Base-by-base conservation (phyloP, 1,140 invertebrate genomes). In the Drosophila chauvacae region DNA sequence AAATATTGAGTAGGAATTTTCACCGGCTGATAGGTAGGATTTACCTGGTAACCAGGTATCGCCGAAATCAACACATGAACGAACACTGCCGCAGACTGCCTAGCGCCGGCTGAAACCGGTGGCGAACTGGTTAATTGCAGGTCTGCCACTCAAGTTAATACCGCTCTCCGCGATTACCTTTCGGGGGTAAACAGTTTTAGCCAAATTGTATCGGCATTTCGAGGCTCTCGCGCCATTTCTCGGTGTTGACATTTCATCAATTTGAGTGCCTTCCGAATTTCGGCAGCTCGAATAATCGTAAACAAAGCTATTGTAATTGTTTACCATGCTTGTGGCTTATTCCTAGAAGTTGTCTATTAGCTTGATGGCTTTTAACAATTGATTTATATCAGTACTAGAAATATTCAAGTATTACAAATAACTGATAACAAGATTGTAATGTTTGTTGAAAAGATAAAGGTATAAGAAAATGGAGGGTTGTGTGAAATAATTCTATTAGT, bases 1-100 rank as follows among this genome's bases (percentile, higher is more conserved):
- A 82, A 86, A 88, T 77, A 87, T 70, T 80, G 33, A 87, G 69
- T 63, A 81, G 57, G 55, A 58, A 85, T 85, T 78, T 85, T 78
- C 77, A 64, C 73, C 57, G 60, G 28, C 79, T 65, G 83, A 86
- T 86, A 81, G 76, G 75, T 78, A 42, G 59, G 68, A 47, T 64
- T 59, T 79, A 78, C 75, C 76, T 79, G 76, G 76, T 69, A 56
- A 77, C 73, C 28, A 39, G 35, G 28, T 33, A 73, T 61, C 33
- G 53, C 45, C 39, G 35, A 53, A 58, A 65, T 66, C 35, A 65
- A 42, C 65, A 56, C 28, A 62, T 28, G 55, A 50, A n/a, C 11
- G 55, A 50, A n/a, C 11, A 16, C 53, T 56, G 62, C n/a, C 47
- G 14, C 45, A 90, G 86, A 88, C 85, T 75, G 81, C 39, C 77